A percentile compares a stretch with the other conserved stretches of the same genome.
These are phyloP conservation scores for Harpagus bidentatus DNA, from an alignment of 2,113 vertebrate species.

Conservation along the genomic window DNA sequence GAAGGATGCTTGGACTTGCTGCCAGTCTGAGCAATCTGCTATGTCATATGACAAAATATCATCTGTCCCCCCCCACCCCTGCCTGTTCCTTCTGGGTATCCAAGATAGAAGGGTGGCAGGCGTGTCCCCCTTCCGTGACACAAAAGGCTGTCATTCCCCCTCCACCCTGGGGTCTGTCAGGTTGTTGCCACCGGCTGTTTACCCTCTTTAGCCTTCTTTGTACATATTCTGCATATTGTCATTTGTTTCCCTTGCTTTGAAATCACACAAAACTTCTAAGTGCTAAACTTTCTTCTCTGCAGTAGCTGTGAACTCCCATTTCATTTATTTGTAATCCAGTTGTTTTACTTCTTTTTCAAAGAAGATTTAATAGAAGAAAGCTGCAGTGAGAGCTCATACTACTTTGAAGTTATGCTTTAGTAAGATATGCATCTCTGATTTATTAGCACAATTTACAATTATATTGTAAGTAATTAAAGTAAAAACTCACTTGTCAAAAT, in stretches of 20 bases:
- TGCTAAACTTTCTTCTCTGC: neutral
- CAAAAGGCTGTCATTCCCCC: accelerated
- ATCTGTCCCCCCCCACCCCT: accelerated
- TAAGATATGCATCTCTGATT: neutral
- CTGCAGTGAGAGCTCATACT: neutral
- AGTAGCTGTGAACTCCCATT: neutral
- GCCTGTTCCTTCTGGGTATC: accelerated
- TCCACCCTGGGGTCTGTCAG: accelerated
- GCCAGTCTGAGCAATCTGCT: neutral
- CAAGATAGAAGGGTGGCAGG: accelerated
- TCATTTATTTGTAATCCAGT: neutral
- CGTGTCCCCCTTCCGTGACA: accelerated
- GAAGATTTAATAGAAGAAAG: conserved; percentile 6
- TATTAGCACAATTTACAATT: conserved; percentile 24
- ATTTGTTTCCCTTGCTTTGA: neutral
- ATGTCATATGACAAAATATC: neutral
- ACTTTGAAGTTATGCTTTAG: conserved; percentile 16
- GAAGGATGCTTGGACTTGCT: neutral
- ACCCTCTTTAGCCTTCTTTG: neutral
- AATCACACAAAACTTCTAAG: neutral
- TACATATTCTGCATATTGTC: neutral
- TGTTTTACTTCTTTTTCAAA: neutral
- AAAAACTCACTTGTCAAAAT: conserved; percentile 44
- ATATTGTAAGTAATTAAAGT: conserved; percentile 37
- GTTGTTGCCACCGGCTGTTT: accelerated